A percentile compares a stretch with the other conserved stretches of the same genome.
Conservation (phyloP, 2,113 vertebrate genomes). For the Epinephelus moara region DNA sequence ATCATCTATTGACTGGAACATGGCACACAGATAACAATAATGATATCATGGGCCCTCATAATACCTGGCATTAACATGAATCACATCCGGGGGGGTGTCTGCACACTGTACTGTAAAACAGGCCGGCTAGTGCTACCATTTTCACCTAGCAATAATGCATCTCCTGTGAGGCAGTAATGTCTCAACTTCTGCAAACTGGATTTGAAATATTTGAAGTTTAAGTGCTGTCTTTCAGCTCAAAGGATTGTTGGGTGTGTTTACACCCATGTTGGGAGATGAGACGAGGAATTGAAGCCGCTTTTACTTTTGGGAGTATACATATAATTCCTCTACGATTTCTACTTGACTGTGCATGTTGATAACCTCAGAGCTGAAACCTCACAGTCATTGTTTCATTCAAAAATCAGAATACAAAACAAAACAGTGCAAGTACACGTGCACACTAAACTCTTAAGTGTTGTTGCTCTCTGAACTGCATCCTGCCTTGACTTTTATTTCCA, state of each 20-base stretch:
- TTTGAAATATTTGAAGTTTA: background rate
- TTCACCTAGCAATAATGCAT: conserved; percentile 14
- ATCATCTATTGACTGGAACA: background rate
- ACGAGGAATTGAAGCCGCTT: background rate
- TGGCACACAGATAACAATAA: background rate
- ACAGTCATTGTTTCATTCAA: background rate
- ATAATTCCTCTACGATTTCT: background rate
- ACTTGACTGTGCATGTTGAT: background rate
- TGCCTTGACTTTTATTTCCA: conserved; percentile 15
- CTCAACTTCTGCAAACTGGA: background rate
- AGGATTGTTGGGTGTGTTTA: background rate
- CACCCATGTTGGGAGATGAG: background rate
- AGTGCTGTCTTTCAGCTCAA: background rate
- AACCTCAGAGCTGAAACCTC: background rate
- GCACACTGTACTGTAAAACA: background rate
- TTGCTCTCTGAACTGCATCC: conserved; percentile 5
- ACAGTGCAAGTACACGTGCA: too few species aligned
- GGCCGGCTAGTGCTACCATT: conserved; percentile 16
- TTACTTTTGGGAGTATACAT: background rate
- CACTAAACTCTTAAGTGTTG: background rate
- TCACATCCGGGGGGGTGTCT: background rate
- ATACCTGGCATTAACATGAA: conserved; percentile 32
- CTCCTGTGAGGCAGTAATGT: background rate
- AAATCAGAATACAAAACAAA: background rate
- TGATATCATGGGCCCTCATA: background rate